Evolutionary conservation across 1,140 invertebrate genomes (phyloP), one percentile per base, ranked within the genome.

Genomic region (Nomia melanderi): DNA sequence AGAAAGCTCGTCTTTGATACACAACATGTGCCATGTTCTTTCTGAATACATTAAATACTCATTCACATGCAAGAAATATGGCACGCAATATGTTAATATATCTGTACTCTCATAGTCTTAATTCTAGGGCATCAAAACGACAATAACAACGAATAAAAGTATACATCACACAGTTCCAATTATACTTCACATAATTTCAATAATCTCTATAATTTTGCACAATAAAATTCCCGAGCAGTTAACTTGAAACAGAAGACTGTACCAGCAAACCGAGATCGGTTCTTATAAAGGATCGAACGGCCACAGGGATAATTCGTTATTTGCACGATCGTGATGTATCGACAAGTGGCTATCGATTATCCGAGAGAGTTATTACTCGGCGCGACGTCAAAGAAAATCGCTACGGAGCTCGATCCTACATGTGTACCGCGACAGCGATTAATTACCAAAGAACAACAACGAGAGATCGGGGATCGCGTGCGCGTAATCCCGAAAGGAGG

Each of bases 331-430:
- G 41, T 39, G 66, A 59, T 47, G 69, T 53, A 75, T 27, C 72
- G 60, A 56, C 74, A 65, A 56, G 25, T 29, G 59, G n/a, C 33
- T 44, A 41, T 62, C 80, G 53, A 79, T 83, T 60, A 67, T 50
- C 60, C 63, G 73, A 77, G 73, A 77, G 79, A 87, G 70, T 88
- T 88, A 88, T 88, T 85, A 83, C 70, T 64, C 81, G 66, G 33
- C 57, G 64, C 79, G 87, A 88, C 86, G 87, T 88, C 87, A 88
- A 87, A 85, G 82, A 81, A 81, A 86, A 89, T 88, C 83, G 54
- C 25, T 31, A 41, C 33, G 17, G 29, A 57, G 66, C 57, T 29
- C 31, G 69, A 27, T 57, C 47, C 60, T 74, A 39, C 54, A 29
- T 44, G 57, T 41, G 64, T 25, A 7, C 65, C 62, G 50, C 31